A percentile compares a stretch with the other conserved stretches of the same genome.
Evolutionary conservation across 2,113 vertebrate genomes (phyloP).

Genomic region (human): GRCh38 chr15:49855001-49855500

Average conservation of each 20-base stretch:
- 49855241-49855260: background rate
- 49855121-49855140: constrained; percentile 24
- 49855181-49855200: background rate
- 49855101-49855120: background rate
- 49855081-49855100: background rate
- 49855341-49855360: background rate
- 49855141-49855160: background rate
- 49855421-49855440: background rate
- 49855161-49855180: background rate
- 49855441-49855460: background rate
- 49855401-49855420: background rate
- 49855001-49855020: background rate
- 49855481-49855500: background rate
- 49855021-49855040: background rate
- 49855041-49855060: background rate
- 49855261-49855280: background rate
- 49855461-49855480: background rate
- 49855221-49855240: background rate
- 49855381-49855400: background rate
- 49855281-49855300: background rate
- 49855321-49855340: background rate
- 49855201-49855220: background rate
- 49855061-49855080: constrained; percentile 23
- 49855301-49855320: background rate
- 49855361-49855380: background rate